Evolutionary conservation across 2,797 vertebrate genomes (phyloP).

Genomic region (Pelodytes ibericus): DNA sequence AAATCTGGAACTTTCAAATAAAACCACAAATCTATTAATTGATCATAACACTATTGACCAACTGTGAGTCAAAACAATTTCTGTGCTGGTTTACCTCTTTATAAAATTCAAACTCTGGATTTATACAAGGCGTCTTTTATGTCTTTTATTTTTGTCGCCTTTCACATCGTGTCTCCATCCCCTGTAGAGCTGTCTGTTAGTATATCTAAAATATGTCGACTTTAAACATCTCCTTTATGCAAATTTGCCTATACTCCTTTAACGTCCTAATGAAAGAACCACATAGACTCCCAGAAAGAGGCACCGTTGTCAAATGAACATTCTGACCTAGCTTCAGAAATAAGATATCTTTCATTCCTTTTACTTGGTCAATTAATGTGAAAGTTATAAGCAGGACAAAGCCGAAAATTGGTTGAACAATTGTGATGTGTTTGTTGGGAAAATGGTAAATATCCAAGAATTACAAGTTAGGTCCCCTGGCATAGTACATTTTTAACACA

Average conservation of each 20-base stretch:
- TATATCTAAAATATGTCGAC: neutral
- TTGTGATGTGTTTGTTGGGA: neutral
- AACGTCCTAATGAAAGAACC: neutral
- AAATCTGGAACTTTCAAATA: no score
- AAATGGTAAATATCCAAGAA: neutral
- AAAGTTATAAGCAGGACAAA: neutral
- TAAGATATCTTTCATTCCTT: no score
- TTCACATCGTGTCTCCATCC: neutral
- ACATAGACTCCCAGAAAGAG: neutral
- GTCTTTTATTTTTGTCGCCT: neutral
- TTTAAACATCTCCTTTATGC: constrained; percentile 5
- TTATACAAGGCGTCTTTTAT: no score
- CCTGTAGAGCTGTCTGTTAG: constrained; percentile 9
- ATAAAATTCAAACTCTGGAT: no score
- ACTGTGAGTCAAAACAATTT: no score
- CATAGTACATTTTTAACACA: no score
- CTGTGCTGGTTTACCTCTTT: no score
- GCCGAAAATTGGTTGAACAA: neutral
- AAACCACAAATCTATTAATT: no score
- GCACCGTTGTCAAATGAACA: neutral
- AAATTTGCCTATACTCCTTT: neutral
- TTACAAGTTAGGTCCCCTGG: no score
- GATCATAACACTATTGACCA: no score
- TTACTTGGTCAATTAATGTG: neutral
- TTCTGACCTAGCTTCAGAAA: neutral